These are phyloP conservation scores for Rhagoletis zephyria DNA, from an alignment of 1,140 invertebrate species.

Conservation along the genomic window DNA sequence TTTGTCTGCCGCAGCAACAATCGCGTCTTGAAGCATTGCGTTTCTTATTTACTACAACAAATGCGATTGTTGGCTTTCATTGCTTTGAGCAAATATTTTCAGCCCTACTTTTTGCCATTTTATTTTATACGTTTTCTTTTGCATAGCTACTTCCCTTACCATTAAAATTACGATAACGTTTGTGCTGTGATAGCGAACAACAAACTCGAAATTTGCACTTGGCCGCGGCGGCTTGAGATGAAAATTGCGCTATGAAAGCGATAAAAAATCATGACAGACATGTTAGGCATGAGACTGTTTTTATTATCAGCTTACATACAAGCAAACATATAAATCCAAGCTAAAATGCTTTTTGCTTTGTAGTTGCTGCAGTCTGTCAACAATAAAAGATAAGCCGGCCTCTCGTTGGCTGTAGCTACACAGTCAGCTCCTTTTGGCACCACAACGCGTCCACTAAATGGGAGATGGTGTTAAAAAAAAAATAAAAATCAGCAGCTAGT, in stretches of 20 bases:
- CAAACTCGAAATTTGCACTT: background rate
- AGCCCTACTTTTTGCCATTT: background rate
- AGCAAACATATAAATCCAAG: background rate
- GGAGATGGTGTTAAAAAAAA: background rate
- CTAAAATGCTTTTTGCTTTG: no score
- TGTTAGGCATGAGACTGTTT: background rate
- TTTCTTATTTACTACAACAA: background rate
- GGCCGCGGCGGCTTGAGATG: background rate
- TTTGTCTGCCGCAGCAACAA: background rate
- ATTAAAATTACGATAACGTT: background rate
- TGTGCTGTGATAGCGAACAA: background rate
- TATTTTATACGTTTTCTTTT: background rate
- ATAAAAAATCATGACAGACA: background rate
- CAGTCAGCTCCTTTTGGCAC: background rate
- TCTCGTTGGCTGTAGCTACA: no score
- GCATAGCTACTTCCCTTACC: background rate
- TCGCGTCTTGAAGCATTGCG: background rate
- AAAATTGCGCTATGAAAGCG: background rate
- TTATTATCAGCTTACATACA: background rate
- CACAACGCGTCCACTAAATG: background rate
- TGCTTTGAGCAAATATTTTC: slow-evolving; percentile 36
- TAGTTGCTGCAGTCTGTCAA: no score
- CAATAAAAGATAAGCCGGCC: no score
- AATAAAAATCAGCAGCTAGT: background rate
- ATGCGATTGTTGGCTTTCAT: background rate